Conservation (phyloP, 2,888 invertebrate genomes). For the Xiphydria camelus region DNA sequence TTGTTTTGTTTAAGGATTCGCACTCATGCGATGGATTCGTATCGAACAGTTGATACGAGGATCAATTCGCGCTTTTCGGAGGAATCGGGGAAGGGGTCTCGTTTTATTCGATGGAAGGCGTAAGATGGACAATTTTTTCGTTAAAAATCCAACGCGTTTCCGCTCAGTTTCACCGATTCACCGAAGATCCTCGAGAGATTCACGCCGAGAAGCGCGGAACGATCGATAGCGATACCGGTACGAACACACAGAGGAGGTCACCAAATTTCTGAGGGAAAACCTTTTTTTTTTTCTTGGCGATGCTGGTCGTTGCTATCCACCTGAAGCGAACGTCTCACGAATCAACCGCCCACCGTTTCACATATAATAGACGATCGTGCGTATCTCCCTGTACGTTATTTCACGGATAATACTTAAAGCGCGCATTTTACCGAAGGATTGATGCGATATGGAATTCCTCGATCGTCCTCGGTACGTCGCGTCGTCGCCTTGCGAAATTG, state of each 20-base stretch:
- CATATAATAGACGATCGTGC: slow-evolving; percentile 34
- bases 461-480: no score
- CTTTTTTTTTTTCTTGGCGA: slow-evolving; percentile 46
- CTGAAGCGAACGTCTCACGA: slow-evolving; percentile 51
- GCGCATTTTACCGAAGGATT: background rate
- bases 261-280: slow-evolving; percentile 6
- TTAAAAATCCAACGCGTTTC: no score
- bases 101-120: no score
- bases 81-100: no score
- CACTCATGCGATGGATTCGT: slow-evolving; percentile 39
- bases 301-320: slow-evolving; percentile 57
- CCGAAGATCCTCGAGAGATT: no score
- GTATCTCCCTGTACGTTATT: slow-evolving; percentile 28
- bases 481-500: no score
- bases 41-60: slow-evolving; percentile 5
- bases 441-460: no score
- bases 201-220: slow-evolving; percentile 1
- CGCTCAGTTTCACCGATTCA: no score
- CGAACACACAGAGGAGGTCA: slow-evolving; percentile 1
- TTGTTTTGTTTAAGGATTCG: slow-evolving; percentile 51
- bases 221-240: slow-evolving; percentile 1
- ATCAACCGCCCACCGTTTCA: slow-evolving; percentile 22
- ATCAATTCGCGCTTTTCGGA: background rate
- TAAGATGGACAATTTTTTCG: no score
- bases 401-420: slow-evolving; percentile 11